phyloP scores from a whole-genome alignment of 2,888 invertebrate genomes.

The Syritta pipiens region DNA sequence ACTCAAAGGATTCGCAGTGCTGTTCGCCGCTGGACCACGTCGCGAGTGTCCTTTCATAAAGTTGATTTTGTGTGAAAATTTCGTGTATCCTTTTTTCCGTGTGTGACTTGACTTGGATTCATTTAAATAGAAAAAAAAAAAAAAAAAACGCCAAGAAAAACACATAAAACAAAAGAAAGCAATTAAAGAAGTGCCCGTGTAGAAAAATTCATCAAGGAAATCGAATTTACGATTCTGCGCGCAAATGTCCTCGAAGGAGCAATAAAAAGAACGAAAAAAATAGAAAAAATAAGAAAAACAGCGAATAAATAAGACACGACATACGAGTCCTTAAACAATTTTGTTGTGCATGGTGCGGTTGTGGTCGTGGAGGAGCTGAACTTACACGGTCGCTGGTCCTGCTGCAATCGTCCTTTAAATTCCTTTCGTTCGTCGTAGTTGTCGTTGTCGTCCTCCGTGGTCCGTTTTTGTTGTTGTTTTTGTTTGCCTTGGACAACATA shows the following conservation, averaged over 20 bases:
- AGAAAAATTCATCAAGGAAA: slow-evolving; percentile 33
- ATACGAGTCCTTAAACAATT: neutral
- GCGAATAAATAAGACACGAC: slow-evolving; percentile 20
- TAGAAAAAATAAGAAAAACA: slow-evolving; percentile 18
- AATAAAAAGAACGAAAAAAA: slow-evolving; percentile 55
- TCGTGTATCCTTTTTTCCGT: neutral
- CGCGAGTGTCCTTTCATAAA: neutral
- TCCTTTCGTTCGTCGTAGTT: slow-evolving; percentile 13
- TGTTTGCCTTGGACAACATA: slow-evolving; percentile 55
- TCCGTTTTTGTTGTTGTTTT: slow-evolving; percentile 1
- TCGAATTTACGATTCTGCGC: slow-evolving; percentile 63
- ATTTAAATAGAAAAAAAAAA: neutral
- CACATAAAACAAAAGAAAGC: slow-evolving; percentile 3
- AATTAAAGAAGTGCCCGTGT: neutral
- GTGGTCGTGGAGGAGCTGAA: slow-evolving; percentile 38
- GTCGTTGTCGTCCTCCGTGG: neutral
- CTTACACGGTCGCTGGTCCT: slow-evolving; percentile 13
- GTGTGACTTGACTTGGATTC: neutral
- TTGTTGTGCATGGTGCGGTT: neutral
- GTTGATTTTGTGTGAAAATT: neutral
- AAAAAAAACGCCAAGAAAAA: neutral
- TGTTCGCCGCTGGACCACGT: slow-evolving; percentile 7
- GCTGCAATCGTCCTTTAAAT: slow-evolving; percentile 26
- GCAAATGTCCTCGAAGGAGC: slow-evolving; percentile 44
- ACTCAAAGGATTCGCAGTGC: neutral